Evolutionary conservation across 2,113 vertebrate genomes (phyloP).

Genomic region (Sinocyclocheilus anophthalmus): DNA sequence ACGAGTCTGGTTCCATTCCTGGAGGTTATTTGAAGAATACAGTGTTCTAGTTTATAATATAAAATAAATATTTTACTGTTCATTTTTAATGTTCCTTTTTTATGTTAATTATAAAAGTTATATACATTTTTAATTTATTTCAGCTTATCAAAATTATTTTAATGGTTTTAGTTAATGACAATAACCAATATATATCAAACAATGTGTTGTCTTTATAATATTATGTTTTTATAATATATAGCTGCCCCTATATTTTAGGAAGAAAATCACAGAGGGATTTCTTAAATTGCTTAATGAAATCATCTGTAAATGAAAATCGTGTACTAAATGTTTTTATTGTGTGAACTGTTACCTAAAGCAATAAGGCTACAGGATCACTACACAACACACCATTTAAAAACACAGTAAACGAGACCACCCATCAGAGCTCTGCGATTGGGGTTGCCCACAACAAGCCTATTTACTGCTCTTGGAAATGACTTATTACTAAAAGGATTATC

Average conservation of each 20-base stretch:
- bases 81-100: no score
- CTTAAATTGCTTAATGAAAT: background rate
- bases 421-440: constrained; percentile 24
- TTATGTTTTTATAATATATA: no score
- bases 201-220: no score
- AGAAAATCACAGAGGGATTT: background rate
- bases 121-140: no score
- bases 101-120: no score
- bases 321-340: no score
- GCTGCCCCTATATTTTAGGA: background rate
- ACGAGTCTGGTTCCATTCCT: background rate
- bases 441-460: constrained; percentile 64
- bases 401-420: constrained; percentile 24
- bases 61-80: background rate
- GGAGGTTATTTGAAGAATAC: background rate
- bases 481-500: constrained; percentile 78
- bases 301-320: background rate
- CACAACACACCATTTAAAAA: background rate
- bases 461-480: constrained; percentile 70
- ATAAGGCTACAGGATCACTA: background rate
- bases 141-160: no score
- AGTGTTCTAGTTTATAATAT: background rate
- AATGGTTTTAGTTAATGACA: background rate
- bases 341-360: background rate
- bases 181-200: background rate